Base-by-base conservation (phyloP, 2,113 vertebrate species). In the Psettodes erumei region DNA sequence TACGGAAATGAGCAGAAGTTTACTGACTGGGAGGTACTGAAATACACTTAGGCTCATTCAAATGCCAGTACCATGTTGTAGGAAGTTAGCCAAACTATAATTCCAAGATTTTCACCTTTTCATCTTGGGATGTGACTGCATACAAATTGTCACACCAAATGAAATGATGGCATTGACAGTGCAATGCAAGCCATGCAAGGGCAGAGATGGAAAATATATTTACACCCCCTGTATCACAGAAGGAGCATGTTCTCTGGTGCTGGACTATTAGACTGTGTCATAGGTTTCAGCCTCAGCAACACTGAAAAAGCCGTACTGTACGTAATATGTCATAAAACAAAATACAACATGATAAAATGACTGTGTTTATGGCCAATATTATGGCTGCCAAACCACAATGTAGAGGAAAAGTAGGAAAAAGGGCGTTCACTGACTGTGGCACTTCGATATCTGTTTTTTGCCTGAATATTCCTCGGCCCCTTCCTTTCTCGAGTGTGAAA, bases 111-210 rank as follows among this genome's bases (percentile, higher is more conserved):
- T 79, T 60, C 30, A 59, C 2, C 5, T 47, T 63, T n/a, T 64
- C 47, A 89, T 87, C 56, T 86, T 81, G 75, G 43, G 75, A 77
- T 32, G 50, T 54, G 75, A 79, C 59, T n/a, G 45, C 94, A 94
- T 96, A 95, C 95, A 94, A 65, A 86, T 32, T 70, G 63, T 79
- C 84, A 90, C 87, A 53, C 70, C 18, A 77, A 45, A 55, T 51
- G 6, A 75, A 68, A 58, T 0, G 0, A 62, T 53, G 65, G 45
- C 85, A 83, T 86, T 80, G 62, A 63, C 66, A 38, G 21, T 68
- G 48, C 42, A 32, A 4, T 8, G 65, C 58, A 83, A 84, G 80
- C 75, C 91, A 88, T 91, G 90, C 88, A 91, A 83, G 77, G 84
- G 82, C 60, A 48, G 40, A 61, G 93, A 95, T 84, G 87, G 88